Base-by-base conservation (phyloP, 2,797 vertebrate genomes). In the Craterocephalus amniculus region DNA sequence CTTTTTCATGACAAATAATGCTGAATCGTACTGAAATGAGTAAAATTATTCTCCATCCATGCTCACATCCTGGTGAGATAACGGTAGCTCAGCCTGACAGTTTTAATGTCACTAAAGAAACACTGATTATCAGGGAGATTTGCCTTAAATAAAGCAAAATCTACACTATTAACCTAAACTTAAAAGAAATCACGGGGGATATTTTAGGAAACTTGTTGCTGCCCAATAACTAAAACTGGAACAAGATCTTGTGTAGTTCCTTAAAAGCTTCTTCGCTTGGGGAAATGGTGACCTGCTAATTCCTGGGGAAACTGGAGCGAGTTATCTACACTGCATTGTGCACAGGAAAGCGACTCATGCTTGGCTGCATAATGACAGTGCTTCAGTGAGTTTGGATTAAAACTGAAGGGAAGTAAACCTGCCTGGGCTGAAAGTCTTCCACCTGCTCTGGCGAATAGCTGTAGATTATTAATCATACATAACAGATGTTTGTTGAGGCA, bases 401-500 rank as follows among this genome's bases (percentile, higher is more conserved):
- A 66, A 59, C 43, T 34, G n/a, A n/a, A n/a, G n/a, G n/a, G 14
- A 66, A 0, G 3, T 40, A 13, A 74, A 58, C 6, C 26, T 56
- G 18, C 34, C 22, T 10, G 62, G 16, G 24, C 11, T 40, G 51
- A 56, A 43, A 14, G 13, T 63, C 58, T 49, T 74, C 16, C 31
- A 0, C 43, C 60, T 57, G 35, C 34, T 58, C n/a, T 52, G 16
- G 12, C 57, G 52, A 58, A 55, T 7, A 24, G 38, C 43, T 9
- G 40, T 14, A 49, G 52, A 48, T 58, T 22, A 52, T 72, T 38
- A 7, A 66, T 60, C 35, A 1, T 1, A 43, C 14, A 22, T 20
- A 64, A 35, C 13, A 51, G 26, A 60, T 68, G 59, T 62, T 75
- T 68, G 51, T 60, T 58, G 1, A 63, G 35, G 26, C 18, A 27